Base-by-base conservation (phyloP, 2,113 vertebrate species). In the Phycodurus eques region DNA sequence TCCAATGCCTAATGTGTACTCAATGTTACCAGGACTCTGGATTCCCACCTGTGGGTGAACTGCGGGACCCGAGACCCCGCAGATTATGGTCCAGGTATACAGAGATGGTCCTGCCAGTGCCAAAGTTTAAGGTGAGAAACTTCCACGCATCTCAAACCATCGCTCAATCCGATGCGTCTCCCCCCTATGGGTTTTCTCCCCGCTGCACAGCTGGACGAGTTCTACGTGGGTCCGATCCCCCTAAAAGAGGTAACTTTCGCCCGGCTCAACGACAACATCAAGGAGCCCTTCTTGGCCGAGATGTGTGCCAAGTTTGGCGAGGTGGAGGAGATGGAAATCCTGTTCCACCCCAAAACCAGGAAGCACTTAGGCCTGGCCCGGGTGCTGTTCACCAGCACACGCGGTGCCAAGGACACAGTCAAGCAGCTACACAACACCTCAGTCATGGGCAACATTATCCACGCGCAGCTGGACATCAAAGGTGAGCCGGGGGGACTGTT, bases 231-330 rank as follows among this genome's bases (percentile, higher is more conserved):
- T 11, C 95, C 95, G 68, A 94, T 97, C 72, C 96, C 96, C 0
- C 92, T 96, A 84, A 97, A 97, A 77, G 96, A 97, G 88, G 95
- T 98, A 85, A 97, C 95, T 19, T 98, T 98, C 1, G 96, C 95
- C 0, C 91, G 95, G 5, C 93, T 98, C 39, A 98, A 98, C 75
- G 96, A 98, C 92, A 98, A 98, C 70, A 94, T 98, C 71, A 95
- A 94, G 72, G 95, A 98, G 88, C 94, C 93, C 0, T 98, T 98
- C 77, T 86, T 98, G 85, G 94, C 94, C 2, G 96, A 98, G 10
- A 97, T 98, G 96, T 98, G 96, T 79, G 93, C 94, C 31, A 97
- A 97, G 76, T 97, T 95, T 63, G 96, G 96, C 0, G 95, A 96
- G 65, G 94, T 98, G 74, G 96, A 97, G 80, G 96, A 97, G 75